Evolutionary conservation across 2,888 invertebrate species (phyloP).

Genomic region (Aphodius sticticus): DNA sequence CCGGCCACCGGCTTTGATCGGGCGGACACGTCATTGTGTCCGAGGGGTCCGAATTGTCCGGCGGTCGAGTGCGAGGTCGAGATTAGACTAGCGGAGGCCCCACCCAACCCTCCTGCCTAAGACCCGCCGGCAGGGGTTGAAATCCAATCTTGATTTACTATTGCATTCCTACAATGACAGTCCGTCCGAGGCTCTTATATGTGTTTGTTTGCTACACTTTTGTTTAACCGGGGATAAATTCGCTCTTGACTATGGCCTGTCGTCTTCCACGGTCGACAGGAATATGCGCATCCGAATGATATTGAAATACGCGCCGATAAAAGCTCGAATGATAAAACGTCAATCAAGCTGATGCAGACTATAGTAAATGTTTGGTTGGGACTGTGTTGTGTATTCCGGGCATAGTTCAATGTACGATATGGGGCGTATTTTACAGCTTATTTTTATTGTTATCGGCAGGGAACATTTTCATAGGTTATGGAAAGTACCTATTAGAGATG

Average conservation of each 20-base stretch:
- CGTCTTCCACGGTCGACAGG: slow-evolving; percentile 9
- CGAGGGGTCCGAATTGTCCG: slow-evolving; percentile 43
- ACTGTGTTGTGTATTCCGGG: too few species aligned
- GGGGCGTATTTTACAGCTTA: too few species aligned
- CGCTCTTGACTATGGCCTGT: slow-evolving; percentile 25
- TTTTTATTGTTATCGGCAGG: too few species aligned
- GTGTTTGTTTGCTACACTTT: slow-evolving; percentile 56
- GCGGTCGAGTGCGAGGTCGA: slow-evolving; percentile 59
- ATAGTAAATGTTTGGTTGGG: too few species aligned
- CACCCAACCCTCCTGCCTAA: slow-evolving; percentile 43
- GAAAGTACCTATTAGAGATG: too few species aligned
- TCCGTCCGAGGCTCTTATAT: slow-evolving; percentile 47
- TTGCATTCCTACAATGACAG: slow-evolving; percentile 62
- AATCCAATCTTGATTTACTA: slow-evolving; percentile 63
- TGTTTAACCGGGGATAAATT: slow-evolving; percentile 53
- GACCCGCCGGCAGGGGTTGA: slow-evolving; percentile 55
- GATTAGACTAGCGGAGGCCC: slow-evolving; percentile 58
- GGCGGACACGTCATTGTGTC: slow-evolving; percentile 57
- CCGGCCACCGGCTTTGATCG: slow-evolving; percentile 54
- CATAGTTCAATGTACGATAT: too few species aligned
- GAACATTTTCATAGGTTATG: too few species aligned
- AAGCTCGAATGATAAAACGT: background rate
- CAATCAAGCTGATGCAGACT: background rate
- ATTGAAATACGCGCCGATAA: background rate
- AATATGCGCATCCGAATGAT: slow-evolving; percentile 7